Conservation (phyloP, 2,888 invertebrate genomes). For the Pedicia rivosa region DNA sequence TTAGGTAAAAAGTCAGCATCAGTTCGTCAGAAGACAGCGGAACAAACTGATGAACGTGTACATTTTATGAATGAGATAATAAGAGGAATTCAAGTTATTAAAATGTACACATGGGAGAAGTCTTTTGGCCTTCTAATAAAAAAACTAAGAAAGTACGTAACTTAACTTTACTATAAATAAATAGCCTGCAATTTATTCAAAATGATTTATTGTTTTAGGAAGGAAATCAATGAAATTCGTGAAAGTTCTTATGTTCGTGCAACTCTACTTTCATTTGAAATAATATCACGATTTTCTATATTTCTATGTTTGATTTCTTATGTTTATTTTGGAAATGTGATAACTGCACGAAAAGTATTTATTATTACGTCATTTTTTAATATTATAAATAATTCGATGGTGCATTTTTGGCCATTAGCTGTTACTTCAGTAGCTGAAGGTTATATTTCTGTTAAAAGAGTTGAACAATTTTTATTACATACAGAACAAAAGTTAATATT, state of each 20-base stretch:
- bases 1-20: constrained; percentile 4
- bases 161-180: background rate
- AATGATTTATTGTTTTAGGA: constrained; percentile 29
- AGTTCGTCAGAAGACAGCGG: constrained; percentile 43
- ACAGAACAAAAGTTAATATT: background rate
- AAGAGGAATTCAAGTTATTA: constrained; percentile 67
- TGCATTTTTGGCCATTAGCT: constrained; percentile 33
- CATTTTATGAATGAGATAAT: constrained; percentile 79
- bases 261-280: constrained; percentile 38
- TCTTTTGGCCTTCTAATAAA: constrained; percentile 55
- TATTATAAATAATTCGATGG: constrained; percentile 39
- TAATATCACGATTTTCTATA: constrained; percentile 36
- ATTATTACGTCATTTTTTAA: constrained; percentile 44
- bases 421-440: constrained; percentile 45
- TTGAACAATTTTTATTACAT: constrained; percentile 34
- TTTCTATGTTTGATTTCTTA: constrained; percentile 41
- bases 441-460: constrained; percentile 41
- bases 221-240: constrained; percentile 45
- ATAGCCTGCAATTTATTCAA: constrained; percentile 30
- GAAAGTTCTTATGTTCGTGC: constrained; percentile 51
- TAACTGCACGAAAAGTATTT: constrained; percentile 45
- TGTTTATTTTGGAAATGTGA: constrained; percentile 34
- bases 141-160: constrained; percentile 43
- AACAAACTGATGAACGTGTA: constrained; percentile 56
- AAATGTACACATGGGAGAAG: constrained; percentile 78